A percentile compares a stretch with the other conserved stretches of the same genome.
phyloP scores from a whole-genome alignment of 2,888 invertebrate genomes.

The Pollenia amentaria region DNA sequence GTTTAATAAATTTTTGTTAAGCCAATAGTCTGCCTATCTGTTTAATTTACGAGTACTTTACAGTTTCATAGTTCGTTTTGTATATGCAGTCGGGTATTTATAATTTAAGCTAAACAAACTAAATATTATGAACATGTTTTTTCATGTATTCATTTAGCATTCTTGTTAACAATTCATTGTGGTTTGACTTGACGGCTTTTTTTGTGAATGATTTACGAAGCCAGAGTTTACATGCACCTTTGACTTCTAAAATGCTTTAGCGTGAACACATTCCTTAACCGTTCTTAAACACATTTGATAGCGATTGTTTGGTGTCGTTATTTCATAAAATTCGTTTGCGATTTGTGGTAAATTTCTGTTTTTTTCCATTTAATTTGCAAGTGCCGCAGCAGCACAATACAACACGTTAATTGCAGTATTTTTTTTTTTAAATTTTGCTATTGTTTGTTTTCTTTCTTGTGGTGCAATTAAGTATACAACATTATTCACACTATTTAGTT shows the following conservation, averaged over 20 bases:
- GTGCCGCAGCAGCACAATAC: slow-evolving; percentile 12
- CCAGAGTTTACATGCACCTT: slow-evolving; percentile 41
- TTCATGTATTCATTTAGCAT: slow-evolving; percentile 35
- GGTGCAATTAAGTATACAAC: slow-evolving; percentile 46
- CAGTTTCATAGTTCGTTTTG: too few species aligned
- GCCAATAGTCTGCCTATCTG: too few species aligned
- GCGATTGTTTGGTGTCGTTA: slow-evolving; percentile 13
- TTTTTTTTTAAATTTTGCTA: not conserved
- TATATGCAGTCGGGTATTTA: not conserved
- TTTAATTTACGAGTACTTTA: too few species aligned
- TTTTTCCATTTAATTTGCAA: slow-evolving; percentile 23
- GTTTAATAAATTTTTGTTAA: too few species aligned
- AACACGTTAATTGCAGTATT: slow-evolving; percentile 30
- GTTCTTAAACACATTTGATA: not conserved
- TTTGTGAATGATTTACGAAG: slow-evolving; percentile 23
- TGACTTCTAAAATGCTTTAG: slow-evolving; percentile 31
- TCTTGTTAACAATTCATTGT: slow-evolving; percentile 23
- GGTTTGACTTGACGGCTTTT: slow-evolving; percentile 12
- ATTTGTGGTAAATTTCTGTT: slow-evolving; percentile 4
- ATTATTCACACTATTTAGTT: slow-evolving; percentile 59
- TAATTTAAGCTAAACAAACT: not conserved
- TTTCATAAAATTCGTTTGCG: slow-evolving; percentile 31
- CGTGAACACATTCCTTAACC: slow-evolving; percentile 25
- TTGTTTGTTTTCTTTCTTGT: slow-evolving; percentile 14
- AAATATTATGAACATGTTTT: not conserved